These are phyloP conservation scores for Gymnopithys bicolor DNA, from an alignment of 2,797 vertebrate species.

Conservation along the genomic window DNA sequence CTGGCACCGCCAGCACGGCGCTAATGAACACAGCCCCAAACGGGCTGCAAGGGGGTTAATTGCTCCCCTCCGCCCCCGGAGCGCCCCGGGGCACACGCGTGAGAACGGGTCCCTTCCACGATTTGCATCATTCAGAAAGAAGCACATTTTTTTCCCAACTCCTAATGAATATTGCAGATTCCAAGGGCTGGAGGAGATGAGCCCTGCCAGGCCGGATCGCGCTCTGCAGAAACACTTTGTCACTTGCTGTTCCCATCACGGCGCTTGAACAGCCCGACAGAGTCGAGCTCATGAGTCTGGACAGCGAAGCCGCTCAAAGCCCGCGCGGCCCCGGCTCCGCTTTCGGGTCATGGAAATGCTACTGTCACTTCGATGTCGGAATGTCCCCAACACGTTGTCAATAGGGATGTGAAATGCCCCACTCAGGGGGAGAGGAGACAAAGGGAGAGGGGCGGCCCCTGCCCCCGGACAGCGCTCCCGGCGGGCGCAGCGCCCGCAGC, in stretches of 20 bases:
- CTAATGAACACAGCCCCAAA: not conserved
- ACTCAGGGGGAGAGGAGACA: conserved; percentile 28
- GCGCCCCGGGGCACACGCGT: not conserved
- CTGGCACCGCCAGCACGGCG: not conserved
- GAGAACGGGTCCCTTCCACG: conserved; percentile 14
- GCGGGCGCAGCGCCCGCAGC: not conserved
- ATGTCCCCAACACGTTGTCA: conserved; percentile 70
- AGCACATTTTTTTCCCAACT: conserved; percentile 3
- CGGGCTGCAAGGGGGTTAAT: not conserved
- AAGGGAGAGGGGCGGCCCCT: not conserved
- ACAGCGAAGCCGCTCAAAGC: conserved; percentile 56
- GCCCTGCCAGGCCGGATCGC: conserved; percentile 59
- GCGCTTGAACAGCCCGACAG: conserved; percentile 42
- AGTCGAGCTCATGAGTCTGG: conserved; percentile 38
- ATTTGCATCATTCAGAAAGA: conserved; percentile 4
- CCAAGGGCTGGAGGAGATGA: conserved; percentile 46
- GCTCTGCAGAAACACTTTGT: conserved; percentile 67
- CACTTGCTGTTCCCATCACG: conserved; percentile 67
- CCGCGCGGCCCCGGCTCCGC: not conserved
- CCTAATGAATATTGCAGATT: conserved; percentile 60
- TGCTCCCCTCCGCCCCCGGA: not conserved
- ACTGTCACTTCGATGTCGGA: conserved; percentile 61
- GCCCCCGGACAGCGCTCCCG: not conserved
- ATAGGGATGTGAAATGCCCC: conserved; percentile 40
- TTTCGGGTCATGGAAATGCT: conserved; percentile 68